Percentiles rank a stretch among this genome's conserved stretches.
Conservation (phyloP, 53 echinoderm and acorn worm species). For the Antedon mediterranea region DNA sequence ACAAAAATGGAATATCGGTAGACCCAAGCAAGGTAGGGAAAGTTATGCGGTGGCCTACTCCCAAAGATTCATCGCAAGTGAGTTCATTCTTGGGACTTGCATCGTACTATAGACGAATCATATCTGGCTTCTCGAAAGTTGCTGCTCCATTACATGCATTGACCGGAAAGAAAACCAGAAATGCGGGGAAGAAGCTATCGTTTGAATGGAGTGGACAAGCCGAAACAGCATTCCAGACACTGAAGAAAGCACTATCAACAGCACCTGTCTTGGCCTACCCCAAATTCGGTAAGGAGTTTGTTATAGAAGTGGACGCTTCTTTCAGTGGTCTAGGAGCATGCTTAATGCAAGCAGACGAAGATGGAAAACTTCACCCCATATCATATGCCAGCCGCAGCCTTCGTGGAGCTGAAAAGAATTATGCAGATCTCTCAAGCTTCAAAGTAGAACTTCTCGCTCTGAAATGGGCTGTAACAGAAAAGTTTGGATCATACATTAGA, state of each 20-base stretch:
- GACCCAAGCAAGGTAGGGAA: constrained; percentile 25
- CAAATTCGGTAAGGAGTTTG: constrained; percentile 13
- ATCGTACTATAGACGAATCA: constrained; percentile 28
- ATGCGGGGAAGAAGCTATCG: too few species aligned
- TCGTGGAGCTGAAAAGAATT: constrained; percentile 15
- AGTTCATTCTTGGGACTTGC: constrained; percentile 33
- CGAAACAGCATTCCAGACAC: constrained; percentile 8
- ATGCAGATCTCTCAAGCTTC: constrained; percentile 23
- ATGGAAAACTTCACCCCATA: constrained; percentile 12
- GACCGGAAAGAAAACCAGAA: too few species aligned
- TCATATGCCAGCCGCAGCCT: constrained; percentile 28
- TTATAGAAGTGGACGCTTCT: constrained; percentile 30
- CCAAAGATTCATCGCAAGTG: constrained; percentile 6
- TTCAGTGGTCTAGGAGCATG: constrained; percentile 27
- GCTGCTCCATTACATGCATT: constrained; percentile 28
- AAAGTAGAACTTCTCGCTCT: constrained; percentile 16
- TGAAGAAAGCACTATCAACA: constrained; percentile 10
- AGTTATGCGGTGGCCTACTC: constrained; percentile 20
- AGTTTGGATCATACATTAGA: constrained; percentile 10
- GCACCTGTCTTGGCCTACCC: constrained; percentile 33
- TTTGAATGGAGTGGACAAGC: too few species aligned
- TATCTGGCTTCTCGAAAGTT: constrained; percentile 18
- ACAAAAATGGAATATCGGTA: constrained; percentile 12
- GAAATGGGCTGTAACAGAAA: constrained; percentile 30
- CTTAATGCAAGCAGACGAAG: constrained; percentile 11